phyloP scores from a whole-genome alignment of 2,113 vertebrate genomes.

The Shinisaurus crocodilurus region DNA sequence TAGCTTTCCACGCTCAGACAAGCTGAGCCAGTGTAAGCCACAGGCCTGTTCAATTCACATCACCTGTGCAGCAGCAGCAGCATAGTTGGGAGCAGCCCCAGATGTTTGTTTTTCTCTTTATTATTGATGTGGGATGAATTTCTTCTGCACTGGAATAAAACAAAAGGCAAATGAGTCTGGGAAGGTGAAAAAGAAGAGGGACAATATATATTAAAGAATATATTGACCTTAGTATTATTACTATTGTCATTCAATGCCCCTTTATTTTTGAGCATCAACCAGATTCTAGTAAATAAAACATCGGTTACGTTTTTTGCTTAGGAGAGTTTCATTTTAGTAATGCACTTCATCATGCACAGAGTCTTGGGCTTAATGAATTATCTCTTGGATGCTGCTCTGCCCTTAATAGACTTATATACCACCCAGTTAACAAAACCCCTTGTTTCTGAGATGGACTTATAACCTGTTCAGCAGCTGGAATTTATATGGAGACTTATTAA shows the following conservation, averaged over 20 bases:
- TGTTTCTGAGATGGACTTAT: constrained; percentile 71
- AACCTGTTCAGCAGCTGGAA: constrained; percentile 78
- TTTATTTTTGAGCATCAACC: constrained; percentile 6
- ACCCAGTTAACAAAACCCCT: constrained; percentile 64
- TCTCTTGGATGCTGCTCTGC: constrained; percentile 36
- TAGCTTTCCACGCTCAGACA: too few species aligned
- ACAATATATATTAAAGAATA: not conserved
- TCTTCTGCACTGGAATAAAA: not conserved
- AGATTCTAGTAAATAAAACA: constrained; percentile 17
- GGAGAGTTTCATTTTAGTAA: constrained; percentile 6
- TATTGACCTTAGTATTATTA: not conserved
- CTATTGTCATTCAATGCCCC: not conserved
- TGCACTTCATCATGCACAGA: constrained; percentile 25
- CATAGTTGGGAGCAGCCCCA: not conserved
- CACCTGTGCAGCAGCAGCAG: not conserved
- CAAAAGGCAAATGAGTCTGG: not conserved
- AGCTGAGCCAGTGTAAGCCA: too few species aligned
- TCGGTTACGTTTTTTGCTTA: constrained; percentile 17
- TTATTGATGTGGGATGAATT: constrained; percentile 1
- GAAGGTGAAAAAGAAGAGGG: not conserved
- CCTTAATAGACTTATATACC: not conserved
- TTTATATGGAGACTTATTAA: constrained; percentile 78
- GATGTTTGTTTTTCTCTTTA: constrained; percentile 31
- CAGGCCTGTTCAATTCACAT: too few species aligned
- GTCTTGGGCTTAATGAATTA: constrained; percentile 31